These are phyloP conservation scores for Chelonus formosanus DNA, from an alignment of 2,888 invertebrate species.

Conservation along the genomic window DNA sequence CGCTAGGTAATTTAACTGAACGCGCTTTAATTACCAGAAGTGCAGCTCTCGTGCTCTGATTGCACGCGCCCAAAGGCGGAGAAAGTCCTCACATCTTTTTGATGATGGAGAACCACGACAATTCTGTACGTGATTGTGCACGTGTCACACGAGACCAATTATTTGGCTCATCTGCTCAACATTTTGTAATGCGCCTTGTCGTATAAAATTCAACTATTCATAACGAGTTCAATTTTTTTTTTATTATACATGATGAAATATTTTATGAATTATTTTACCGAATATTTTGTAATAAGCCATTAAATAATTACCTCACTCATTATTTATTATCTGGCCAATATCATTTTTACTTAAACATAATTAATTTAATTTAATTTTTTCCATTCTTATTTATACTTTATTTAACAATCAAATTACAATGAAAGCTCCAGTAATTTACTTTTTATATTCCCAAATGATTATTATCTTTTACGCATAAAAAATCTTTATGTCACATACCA, in stretches of 20 bases:
- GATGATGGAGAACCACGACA: slow-evolving; percentile 39
- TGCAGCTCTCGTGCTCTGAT: slow-evolving; percentile 24
- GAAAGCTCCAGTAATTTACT: no score
- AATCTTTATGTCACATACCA: slow-evolving; percentile 7
- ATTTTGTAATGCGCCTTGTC: slow-evolving; percentile 34
- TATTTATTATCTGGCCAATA: no score
- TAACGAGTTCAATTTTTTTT: neutral
- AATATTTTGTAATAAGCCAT: no score
- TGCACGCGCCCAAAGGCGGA: slow-evolving; percentile 40
- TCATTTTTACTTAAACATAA: no score
- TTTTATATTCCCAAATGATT: neutral
- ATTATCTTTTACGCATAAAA: slow-evolving; percentile 1
- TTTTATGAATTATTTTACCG: neutral
- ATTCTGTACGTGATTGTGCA: slow-evolving; percentile 48
- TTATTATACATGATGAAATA: neutral
- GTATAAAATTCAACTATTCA: neutral
- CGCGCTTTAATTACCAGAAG: slow-evolving; percentile 31
- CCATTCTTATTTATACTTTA: no score
- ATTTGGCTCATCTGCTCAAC: slow-evolving; percentile 25
- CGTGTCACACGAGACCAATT: slow-evolving; percentile 43
- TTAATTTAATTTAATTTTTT: no score
- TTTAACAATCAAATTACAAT: no score
- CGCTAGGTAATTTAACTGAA: slow-evolving; percentile 17
- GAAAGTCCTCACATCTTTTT: slow-evolving; percentile 37
- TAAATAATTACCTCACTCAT: no score